phyloP scores from a whole-genome alignment of 2,888 invertebrate genomes.

The Cerceris ruficornis region DNA sequence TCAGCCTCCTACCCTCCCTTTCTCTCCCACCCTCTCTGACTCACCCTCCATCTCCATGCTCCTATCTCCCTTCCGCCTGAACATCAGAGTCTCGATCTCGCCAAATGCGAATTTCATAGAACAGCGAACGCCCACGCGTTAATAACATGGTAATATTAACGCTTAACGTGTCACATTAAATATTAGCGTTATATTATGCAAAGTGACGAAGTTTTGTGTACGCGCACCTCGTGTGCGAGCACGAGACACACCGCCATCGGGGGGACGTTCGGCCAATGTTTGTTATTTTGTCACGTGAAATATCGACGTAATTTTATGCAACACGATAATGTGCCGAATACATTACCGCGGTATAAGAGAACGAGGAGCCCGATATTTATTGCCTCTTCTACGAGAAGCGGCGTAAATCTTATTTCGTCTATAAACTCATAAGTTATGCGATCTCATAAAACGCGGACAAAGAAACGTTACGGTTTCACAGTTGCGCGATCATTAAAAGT shows the following conservation, averaged over 20 bases:
- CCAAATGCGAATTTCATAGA: background rate
- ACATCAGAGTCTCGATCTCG: background rate
- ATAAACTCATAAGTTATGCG: background rate
- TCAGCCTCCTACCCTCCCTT: no score
- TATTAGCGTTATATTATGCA: slow-evolving; percentile 32
- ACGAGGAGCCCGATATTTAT: slow-evolving; percentile 26
- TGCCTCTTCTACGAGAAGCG: background rate
- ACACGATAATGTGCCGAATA: slow-evolving; percentile 34
- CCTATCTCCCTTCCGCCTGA: background rate
- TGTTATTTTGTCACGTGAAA: slow-evolving; percentile 32
- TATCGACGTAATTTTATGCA: slow-evolving; percentile 44
- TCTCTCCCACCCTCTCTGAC: no score
- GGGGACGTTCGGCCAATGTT: slow-evolving; percentile 4
- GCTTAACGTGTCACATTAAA: slow-evolving; percentile 9
- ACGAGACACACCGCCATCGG: background rate
- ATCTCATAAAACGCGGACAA: background rate
- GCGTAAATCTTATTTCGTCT: slow-evolving; percentile 25
- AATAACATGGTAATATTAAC: background rate
- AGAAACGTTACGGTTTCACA: background rate
- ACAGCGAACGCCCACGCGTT: background rate
- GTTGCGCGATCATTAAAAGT: no score
- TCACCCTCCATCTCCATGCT: no score
- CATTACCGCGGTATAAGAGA: slow-evolving; percentile 30
- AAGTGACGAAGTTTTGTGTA: slow-evolving; percentile 24
- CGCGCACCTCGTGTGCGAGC: background rate